These are phyloP conservation scores for Brachyhypopomus gauderio DNA, from an alignment of 2,113 vertebrate genomes.

Conservation along the genomic window DNA sequence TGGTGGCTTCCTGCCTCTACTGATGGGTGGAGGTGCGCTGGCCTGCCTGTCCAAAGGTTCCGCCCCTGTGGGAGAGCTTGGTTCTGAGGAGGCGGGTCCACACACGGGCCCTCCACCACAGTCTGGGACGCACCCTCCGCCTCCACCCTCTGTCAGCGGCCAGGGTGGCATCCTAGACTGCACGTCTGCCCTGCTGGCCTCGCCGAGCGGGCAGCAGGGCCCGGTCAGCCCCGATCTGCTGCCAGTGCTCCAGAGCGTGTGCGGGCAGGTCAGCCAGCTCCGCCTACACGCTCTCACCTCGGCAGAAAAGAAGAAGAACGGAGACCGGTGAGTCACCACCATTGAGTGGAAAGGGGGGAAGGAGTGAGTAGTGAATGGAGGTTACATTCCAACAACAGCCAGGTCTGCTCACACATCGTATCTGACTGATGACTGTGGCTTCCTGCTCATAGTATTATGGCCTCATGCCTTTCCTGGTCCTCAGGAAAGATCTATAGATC, in stretches of 20 bases:
- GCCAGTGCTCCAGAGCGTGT: slow-evolving; percentile 73
- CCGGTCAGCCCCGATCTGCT: slow-evolving; percentile 62
- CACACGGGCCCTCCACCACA: not conserved
- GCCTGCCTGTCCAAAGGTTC: slow-evolving; percentile 55
- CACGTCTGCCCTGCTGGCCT: slow-evolving; percentile 67
- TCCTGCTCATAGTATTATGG: too few relatives aligned
- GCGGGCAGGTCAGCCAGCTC: slow-evolving; percentile 74
- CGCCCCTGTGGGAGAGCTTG: too few relatives aligned
- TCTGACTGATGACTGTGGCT: too few relatives aligned
- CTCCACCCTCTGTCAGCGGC: not conserved
- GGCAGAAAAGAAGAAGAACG: slow-evolving; percentile 29
- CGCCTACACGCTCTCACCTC: slow-evolving; percentile 63
- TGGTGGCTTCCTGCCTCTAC: slow-evolving; percentile 70
- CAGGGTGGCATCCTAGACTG: slow-evolving; percentile 55
- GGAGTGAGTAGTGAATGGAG: not conserved
- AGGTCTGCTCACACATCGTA: not conserved
- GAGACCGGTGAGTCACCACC: slow-evolving; percentile 39
- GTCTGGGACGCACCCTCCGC: not conserved
- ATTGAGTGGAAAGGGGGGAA: not conserved
- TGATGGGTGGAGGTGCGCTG: slow-evolving; percentile 68
- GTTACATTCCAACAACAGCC: not conserved
- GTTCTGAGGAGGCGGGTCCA: not conserved
- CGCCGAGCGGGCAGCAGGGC: not conserved
- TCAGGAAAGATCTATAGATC: too few relatives aligned
- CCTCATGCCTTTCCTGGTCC: too few relatives aligned